A percentile compares a stretch with the other conserved stretches of the same genome.
Evolutionary conservation across 2,113 vertebrate species (phyloP).

Genomic region (Nanorana parkeri): DNA sequence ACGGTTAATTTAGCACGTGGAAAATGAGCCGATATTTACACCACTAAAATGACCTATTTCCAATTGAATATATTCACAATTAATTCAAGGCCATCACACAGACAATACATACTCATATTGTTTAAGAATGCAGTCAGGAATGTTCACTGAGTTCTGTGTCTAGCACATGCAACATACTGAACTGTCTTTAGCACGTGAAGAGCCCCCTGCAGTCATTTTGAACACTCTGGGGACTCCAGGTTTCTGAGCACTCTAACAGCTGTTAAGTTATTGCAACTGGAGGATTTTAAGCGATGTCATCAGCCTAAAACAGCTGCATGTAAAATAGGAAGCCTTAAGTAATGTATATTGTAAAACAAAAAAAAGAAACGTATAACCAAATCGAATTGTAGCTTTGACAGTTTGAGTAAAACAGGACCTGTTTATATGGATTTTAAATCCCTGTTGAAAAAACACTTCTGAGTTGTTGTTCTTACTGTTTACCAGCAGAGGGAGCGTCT

Average conservation of each 20-base stretch:
- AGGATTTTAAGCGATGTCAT: conserved; percentile 24
- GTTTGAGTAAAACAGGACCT: not conserved
- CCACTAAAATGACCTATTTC: no score
- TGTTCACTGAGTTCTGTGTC: not conserved
- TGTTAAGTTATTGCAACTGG: conserved; percentile 18
- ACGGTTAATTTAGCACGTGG: no score
- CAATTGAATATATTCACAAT: no score
- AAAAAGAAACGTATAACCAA: not conserved
- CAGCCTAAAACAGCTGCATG: conserved; percentile 17
- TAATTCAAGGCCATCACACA: no score
- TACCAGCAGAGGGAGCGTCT: conserved; percentile 27
- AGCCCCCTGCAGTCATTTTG: not conserved
- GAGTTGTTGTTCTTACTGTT: not conserved
- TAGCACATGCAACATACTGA: not conserved
- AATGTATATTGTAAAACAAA: not conserved
- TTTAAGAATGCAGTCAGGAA: not conserved
- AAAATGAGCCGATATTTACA: no score
- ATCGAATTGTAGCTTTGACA: not conserved
- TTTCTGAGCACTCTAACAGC: conserved; percentile 25
- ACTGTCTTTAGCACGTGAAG: not conserved
- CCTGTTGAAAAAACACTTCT: conserved; percentile 4
- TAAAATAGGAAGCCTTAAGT: conserved; percentile 4
- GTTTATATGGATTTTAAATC: not conserved
- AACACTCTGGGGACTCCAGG: not conserved
- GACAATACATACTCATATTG: no score